phyloP scores from a whole-genome alignment of 2,113 vertebrate species.

The Coptodon bakossiorum region DNA sequence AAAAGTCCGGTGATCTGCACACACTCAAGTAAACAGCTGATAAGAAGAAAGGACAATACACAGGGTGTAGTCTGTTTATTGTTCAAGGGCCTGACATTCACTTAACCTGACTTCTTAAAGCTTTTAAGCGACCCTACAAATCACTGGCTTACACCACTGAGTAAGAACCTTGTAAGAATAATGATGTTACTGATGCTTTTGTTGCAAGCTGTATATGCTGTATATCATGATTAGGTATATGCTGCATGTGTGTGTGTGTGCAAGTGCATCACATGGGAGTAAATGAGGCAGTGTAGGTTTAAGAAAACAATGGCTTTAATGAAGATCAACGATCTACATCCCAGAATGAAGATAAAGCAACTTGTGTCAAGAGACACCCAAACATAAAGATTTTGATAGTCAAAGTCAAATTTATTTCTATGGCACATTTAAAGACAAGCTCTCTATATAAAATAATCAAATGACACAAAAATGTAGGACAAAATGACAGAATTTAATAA shows the following conservation, averaged over 20 bases:
- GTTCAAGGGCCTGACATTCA: neutral
- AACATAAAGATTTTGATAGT: neutral
- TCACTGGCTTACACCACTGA: neutral
- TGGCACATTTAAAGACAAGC: neutral
- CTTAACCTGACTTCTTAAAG: neutral
- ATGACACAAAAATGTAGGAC: neutral
- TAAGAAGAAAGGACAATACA: neutral
- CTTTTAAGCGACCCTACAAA: neutral
- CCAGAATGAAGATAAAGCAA: neutral
- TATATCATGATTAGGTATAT: neutral
- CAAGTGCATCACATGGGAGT: neutral
- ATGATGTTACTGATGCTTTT: neutral
- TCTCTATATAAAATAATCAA: neutral
- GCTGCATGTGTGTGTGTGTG: neutral
- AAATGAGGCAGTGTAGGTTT: neutral
- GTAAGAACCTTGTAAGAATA: neutral
- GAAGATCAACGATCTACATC: neutral
- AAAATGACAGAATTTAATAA: neutral
- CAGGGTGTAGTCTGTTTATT: neutral
- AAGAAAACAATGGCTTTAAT: neutral
- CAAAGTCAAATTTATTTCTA: neutral
- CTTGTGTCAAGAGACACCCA: neutral
- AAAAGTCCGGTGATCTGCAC: neutral
- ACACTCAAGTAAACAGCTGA: neutral
- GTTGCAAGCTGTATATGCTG: neutral